phyloP scores from a whole-genome alignment of 2,113 vertebrate genomes.

The Tragelaphus imberbis region DNA sequence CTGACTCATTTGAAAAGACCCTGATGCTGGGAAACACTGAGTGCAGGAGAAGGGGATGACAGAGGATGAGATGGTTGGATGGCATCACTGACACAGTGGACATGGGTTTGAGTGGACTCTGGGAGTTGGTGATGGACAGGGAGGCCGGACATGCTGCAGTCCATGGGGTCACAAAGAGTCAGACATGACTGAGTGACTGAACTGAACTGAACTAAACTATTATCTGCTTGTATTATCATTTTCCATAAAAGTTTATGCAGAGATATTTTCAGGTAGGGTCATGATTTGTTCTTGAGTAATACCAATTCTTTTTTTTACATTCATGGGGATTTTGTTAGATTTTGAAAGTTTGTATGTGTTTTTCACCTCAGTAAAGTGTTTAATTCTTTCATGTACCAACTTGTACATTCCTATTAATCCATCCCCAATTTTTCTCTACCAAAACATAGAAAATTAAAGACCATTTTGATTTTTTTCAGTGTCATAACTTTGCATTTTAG shows the following conservation, averaged over 20 bases:
- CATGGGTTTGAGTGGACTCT: no score
- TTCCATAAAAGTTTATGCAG: neutral
- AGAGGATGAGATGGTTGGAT: no score
- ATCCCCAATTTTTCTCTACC: neutral
- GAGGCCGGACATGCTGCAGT: no score
- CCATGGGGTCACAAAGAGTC: no score
- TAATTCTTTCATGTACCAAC: neutral
- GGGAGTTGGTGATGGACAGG: no score
- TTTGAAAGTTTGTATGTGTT: neutral
- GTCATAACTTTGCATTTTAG: neutral
- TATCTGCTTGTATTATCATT: neutral
- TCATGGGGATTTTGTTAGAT: neutral
- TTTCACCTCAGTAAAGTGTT: neutral
- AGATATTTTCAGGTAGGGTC: neutral
- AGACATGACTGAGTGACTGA: no score
- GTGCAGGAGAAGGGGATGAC: no score
- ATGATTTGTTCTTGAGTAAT: neutral
- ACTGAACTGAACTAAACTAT: no score
- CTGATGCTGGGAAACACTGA: no score
- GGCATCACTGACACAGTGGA: no score
- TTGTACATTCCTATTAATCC: neutral
- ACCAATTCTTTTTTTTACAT: conserved; percentile 9
- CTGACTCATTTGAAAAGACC: no score
- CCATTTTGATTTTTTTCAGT: neutral
- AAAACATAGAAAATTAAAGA: neutral